Evolutionary conservation across 2,797 vertebrate species (phyloP), one percentile per base, ranked within the genome.

Genomic region (Oreortyx pictus): DNA sequence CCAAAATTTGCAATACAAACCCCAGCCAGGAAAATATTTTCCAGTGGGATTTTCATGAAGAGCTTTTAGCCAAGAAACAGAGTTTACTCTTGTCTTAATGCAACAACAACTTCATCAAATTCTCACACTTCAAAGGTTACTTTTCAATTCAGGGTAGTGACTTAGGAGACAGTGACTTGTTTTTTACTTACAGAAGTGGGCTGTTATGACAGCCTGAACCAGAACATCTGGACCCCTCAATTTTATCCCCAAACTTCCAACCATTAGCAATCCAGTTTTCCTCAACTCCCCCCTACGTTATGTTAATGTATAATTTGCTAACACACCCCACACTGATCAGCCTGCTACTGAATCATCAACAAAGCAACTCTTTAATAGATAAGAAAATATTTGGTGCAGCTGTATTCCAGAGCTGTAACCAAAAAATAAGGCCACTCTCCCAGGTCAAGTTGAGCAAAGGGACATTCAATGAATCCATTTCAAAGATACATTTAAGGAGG

Each of bases 11-110:
- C 43, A 92, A 60, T 19, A 23, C 88, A 81, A 71, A 66, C n/a
- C 60, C 39, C 73, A 92, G 35, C 39, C 62, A 88, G 46, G 13
- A 94, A 90, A 78, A 33, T 66, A 78, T 66, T 80, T 94, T 89
- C 47, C 35, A 88, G 29, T 19, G 68, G 24, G 31, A 93, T 59
- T 88, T 91, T 82, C n/a, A 86, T 43, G 10, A 86, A 82, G 46
- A 8, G 54, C 24, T 75, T 87, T 77, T 73, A 81, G 22, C 80
- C 52, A 88, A 92, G 64, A 44, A 90, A 82, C 6, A 66, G 62
- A 88, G 25, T 43, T 93, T 88, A 72, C 10, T 89, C 49, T 71
- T 17, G 56, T 60, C 75, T 67, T 61, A 88, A 72, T 60, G 25
- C 90, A 88, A 85, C 6, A 90, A 81, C 11, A 82, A 46, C 9